phyloP scores from a whole-genome alignment of 1,140 invertebrate genomes.

The Alviniconcha marisindica region DNA sequence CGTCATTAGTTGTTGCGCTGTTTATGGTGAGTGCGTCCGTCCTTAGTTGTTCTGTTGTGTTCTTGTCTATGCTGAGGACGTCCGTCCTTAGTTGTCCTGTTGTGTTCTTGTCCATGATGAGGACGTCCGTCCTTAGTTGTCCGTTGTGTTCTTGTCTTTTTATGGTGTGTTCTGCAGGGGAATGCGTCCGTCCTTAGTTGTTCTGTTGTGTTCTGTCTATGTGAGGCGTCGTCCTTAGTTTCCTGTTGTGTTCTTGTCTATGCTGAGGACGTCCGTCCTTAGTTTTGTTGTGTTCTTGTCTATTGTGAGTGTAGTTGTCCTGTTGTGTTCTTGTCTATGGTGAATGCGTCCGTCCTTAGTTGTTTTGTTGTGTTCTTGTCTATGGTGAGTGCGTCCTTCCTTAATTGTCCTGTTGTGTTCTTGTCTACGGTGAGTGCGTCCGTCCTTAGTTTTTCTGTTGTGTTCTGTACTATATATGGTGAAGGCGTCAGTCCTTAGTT shows the following conservation, averaged over 20 bases:
- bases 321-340: conserved; percentile 23
- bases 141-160: background rate
- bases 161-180: background rate
- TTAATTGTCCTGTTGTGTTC: no score
- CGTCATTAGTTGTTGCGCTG: no score
- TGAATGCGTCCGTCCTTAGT: background rate
- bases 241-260: background rate
- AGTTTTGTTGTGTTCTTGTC: background rate
- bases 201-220: no score
- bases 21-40: background rate
- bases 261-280: background rate
- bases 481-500: no score
- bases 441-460: no score
- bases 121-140: background rate
- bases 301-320: background rate
- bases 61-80: background rate
- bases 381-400: background rate
- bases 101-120: conserved; percentile 19
- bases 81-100: background rate
- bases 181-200: no score
- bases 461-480: no score
- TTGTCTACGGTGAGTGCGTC: no score
- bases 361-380: background rate
- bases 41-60: background rate
- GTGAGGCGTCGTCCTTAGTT: no score